A percentile compares a stretch with the other conserved stretches of the same genome.
Conservation (phyloP, 2,888 invertebrate genomes). For the Chloroclysta siterata region DNA sequence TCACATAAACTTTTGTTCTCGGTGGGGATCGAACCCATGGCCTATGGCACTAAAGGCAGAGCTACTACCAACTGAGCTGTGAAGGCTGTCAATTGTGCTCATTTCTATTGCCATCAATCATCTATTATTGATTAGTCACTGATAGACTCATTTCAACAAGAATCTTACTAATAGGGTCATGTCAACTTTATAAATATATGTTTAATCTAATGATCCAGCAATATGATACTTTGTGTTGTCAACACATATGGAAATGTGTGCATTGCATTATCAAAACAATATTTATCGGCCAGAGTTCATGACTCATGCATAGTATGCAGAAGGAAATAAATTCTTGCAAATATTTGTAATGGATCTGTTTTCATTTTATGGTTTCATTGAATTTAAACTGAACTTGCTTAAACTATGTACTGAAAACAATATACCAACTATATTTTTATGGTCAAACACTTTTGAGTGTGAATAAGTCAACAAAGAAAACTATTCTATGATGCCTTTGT, state of each 20-base stretch:
- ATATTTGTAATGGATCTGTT: conserved; percentile 6
- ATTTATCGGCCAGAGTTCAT: conserved; percentile 36
- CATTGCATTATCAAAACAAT: conserved; percentile 35
- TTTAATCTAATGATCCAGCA: conserved; percentile 20
- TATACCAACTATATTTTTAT: not conserved
- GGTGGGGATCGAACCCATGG: too few species aligned
- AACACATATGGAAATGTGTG: conserved; percentile 37
- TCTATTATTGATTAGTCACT: not conserved
- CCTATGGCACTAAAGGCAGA: too few species aligned
- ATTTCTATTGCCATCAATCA: too few species aligned
- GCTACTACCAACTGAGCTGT: too few species aligned
- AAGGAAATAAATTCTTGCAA: conserved; percentile 7
- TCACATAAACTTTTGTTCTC: too few species aligned
- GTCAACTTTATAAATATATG: conserved; percentile 21
- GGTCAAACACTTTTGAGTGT: too few species aligned
- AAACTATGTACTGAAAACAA: not conserved
- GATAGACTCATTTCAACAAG: conserved; percentile 13
- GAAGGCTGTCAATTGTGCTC: too few species aligned
- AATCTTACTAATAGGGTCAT: conserved; percentile 30
- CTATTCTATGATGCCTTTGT: not conserved
- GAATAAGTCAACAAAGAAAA: not conserved
- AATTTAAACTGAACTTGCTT: conserved; percentile 1
- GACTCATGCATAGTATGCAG: conserved; percentile 32
- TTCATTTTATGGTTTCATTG: not conserved
- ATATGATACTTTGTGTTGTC: conserved; percentile 30